Base-by-base conservation (phyloP, 2,797 vertebrate genomes). In the Luscinia luscinia region DNA sequence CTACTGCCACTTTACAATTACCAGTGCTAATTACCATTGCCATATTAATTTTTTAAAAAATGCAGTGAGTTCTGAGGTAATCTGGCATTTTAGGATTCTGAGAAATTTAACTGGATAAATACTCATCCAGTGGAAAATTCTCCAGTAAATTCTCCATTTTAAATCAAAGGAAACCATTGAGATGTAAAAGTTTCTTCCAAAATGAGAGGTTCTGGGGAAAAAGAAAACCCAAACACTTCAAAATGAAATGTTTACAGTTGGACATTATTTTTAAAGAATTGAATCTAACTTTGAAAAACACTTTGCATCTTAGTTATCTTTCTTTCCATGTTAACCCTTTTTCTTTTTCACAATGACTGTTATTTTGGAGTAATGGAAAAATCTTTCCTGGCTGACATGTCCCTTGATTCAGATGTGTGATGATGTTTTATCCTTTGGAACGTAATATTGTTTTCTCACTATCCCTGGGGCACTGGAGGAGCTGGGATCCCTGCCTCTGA, bases 401-500 rank as follows among this genome's bases (percentile, higher is more conserved):
- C 32, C 24, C 12, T 80, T 16, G 11, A 26, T 64, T 94, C 41
- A 81, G 8, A 14, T 62, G 2, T 51, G 43, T n/a, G n/a, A 70
- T 57, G 48, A 7, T 0, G 2, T 32, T 72, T 58, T 20, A 41
- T 68, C n/a, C 30, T 62, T 78, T 34, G 49, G 34, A 83, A 32
- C 6, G 32, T 0, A 30, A 23, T 38, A 18, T 8, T 48, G 12
- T 61, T 77, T 91, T 52, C 45, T 77, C 15, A 3, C 75, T 83
- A 0, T 59, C 3, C 11, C 2, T 8, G 9, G 15, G 21, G 13
- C 16, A 38, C 15, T 7, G 32, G 61, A 24, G 18, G 15, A 77
- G 15, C 49, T 40, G 49, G 24, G 22, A 75, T 54, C 27, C 51
- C 16, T 64, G 24, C 13, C 24, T 69, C 62, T 48, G 51, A 43